Percentiles rank a stretch among this genome's conserved stretches.
Conservation (phyloP, 2,113 vertebrate species). For the Eretmochelys imbricata region DNA sequence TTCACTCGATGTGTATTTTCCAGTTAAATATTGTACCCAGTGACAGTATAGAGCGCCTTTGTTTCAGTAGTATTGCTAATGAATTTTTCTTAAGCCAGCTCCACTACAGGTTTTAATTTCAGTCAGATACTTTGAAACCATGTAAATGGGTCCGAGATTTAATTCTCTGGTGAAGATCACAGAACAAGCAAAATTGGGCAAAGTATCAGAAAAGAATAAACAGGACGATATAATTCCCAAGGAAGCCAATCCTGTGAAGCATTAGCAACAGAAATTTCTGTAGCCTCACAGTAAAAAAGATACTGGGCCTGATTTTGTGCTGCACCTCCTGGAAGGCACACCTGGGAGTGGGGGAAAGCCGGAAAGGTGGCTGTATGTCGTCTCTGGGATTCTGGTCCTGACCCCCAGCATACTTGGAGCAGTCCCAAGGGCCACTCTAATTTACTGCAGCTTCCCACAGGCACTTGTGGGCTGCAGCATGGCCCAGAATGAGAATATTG, state of each 20-base stretch:
- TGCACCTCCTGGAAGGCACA: not conserved
- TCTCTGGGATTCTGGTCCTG: not conserved
- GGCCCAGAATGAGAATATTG: not conserved
- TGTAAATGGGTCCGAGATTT: not conserved
- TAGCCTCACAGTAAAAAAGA: not conserved
- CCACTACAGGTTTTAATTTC: constrained; percentile 32
- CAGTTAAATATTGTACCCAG: constrained; percentile 12
- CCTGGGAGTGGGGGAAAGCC: not conserved
- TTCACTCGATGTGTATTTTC: constrained; percentile 44
- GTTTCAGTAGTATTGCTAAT: constrained; percentile 22
- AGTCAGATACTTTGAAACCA: constrained; percentile 25
- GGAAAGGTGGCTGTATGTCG: not conserved
- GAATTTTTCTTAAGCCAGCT: constrained; percentile 23
- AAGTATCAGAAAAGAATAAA: not conserved
- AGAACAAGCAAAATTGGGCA: constrained; percentile 20
- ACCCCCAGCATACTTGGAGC: not conserved
- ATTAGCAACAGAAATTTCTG: not conserved
- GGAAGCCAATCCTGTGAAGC: not conserved
- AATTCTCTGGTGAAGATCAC: constrained; percentile 22
- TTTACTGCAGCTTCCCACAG: not conserved
- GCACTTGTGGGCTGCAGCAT: not conserved
- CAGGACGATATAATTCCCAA: not conserved
- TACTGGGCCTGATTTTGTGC: constrained; percentile 7
- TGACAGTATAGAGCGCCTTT: constrained; percentile 42
- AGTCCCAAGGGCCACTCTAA: not conserved